Evolutionary conservation across 2,797 vertebrate genomes (phyloP).

Genomic region (Furcifer pardalis): DNA sequence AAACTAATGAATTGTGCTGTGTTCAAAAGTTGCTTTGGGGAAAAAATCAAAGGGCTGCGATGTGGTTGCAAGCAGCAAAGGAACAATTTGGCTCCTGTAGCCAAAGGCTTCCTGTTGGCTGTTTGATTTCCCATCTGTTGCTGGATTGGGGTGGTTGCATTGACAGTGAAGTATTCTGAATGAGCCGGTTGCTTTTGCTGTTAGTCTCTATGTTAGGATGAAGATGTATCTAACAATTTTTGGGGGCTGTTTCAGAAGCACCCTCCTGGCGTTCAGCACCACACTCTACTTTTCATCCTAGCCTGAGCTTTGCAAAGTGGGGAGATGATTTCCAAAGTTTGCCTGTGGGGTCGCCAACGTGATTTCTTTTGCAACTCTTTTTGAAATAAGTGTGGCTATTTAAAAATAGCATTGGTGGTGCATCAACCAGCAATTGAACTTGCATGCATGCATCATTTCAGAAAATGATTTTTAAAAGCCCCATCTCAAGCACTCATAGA

Average conservation of each 20-base stretch:
- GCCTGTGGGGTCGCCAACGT: accelerated
- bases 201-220: accelerated
- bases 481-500: too few relatives aligned
- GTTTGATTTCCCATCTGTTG: background rate
- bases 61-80: background rate
- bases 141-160: too few relatives aligned
- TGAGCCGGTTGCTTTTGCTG: background rate
- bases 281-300: background rate
- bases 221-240: too few relatives aligned
- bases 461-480: too few relatives aligned
- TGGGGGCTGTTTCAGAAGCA: background rate
- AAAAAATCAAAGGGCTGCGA: background rate
- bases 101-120: background rate
- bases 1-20: background rate
- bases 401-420: too few relatives aligned
- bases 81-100: background rate
- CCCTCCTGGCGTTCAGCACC: background rate
- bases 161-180: too few relatives aligned
- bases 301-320: background rate
- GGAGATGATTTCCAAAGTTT: too few relatives aligned
- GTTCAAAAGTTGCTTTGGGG: background rate
- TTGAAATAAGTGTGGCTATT: background rate
- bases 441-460: too few relatives aligned
- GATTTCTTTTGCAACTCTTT: background rate
- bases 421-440: too few relatives aligned